Evolutionary conservation across 2,797 vertebrate species (phyloP).

Genomic region (Garrulus glandarius): DNA sequence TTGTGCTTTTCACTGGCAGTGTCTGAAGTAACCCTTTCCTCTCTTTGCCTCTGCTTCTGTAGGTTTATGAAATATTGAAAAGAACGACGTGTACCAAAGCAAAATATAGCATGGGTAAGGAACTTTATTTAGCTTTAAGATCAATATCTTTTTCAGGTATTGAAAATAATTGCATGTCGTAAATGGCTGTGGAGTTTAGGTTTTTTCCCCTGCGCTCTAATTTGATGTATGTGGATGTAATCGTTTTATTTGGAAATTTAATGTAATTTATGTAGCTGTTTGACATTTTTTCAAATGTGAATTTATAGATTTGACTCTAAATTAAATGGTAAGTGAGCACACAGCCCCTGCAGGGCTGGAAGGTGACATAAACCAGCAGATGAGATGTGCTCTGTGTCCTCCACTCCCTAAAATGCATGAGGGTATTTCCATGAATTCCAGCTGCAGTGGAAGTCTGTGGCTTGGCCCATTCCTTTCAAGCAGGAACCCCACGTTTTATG

Average conservation of each 20-base stretch:
- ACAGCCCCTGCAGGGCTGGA: background rate
- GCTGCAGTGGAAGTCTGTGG: background rate
- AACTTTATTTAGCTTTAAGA: background rate
- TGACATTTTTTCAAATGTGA: background rate
- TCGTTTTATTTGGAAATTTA: background rate
- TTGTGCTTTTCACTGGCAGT: background rate
- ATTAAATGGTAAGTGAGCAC: background rate
- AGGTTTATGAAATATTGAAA: constrained; percentile 95
- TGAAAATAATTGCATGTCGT: background rate
- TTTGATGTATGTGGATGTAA: background rate
- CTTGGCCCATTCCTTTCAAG: background rate
- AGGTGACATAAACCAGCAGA: background rate
- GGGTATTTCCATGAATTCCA: background rate
- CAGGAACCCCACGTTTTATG: background rate
- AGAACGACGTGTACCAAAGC: constrained; percentile 87
- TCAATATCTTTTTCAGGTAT: background rate
- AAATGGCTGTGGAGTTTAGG: background rate
- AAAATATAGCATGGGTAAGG: constrained; percentile 92
- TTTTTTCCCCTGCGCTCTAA: background rate
- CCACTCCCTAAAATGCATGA: background rate
- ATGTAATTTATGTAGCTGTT: background rate
- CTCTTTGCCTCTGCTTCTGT: background rate
- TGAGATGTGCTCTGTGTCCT: background rate
- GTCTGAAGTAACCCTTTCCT: background rate
- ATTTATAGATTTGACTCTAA: background rate